Conservation (phyloP, 2,888 invertebrate genomes). For the Trissoscelio sp. region DNA sequence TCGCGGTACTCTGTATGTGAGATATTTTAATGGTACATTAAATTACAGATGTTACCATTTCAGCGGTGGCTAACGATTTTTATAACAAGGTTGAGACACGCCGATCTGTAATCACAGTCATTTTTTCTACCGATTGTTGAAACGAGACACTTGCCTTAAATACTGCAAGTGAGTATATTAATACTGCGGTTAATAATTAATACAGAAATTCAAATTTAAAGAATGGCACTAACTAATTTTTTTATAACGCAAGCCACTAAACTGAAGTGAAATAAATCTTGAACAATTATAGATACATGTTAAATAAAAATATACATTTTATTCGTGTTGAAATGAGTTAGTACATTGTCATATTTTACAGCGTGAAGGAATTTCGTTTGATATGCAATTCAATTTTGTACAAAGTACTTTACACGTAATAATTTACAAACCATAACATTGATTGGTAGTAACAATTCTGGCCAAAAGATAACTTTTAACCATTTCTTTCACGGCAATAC, state of each 20-base stretch:
- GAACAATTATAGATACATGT: slow-evolving; percentile 34
- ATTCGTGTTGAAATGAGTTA: slow-evolving; percentile 21
- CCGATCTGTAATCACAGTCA: slow-evolving; percentile 4
- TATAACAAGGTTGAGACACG: not conserved
- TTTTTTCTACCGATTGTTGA: slow-evolving; percentile 1
- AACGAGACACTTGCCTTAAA: slow-evolving; percentile 13
- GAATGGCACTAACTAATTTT: slow-evolving; percentile 42
- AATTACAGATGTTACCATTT: slow-evolving; percentile 21
- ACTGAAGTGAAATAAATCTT: slow-evolving; percentile 6
- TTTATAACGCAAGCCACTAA: slow-evolving; percentile 17
- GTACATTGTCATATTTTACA: slow-evolving; percentile 43
- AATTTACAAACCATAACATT: slow-evolving; percentile 48
- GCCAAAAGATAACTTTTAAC: not conserved
- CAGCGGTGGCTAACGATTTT: slow-evolving; percentile 17
- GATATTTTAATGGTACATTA: slow-evolving; percentile 25
- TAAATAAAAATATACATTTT: slow-evolving; percentile 54
- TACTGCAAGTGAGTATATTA: slow-evolving; percentile 19
- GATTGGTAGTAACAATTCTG: slow-evolving; percentile 44
- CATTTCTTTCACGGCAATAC: slow-evolving; percentile 22
- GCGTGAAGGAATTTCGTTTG: not conserved
- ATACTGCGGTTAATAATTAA: slow-evolving; percentile 20
- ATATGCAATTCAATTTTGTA: slow-evolving; percentile 40
- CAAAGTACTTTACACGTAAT: slow-evolving; percentile 48
- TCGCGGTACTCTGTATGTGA: slow-evolving; percentile 23
- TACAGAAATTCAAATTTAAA: slow-evolving; percentile 1